Evolutionary conservation across 1,140 invertebrate species (phyloP), one percentile per base, ranked within the genome.

Genomic region (Euglossa dilemma): DNA sequence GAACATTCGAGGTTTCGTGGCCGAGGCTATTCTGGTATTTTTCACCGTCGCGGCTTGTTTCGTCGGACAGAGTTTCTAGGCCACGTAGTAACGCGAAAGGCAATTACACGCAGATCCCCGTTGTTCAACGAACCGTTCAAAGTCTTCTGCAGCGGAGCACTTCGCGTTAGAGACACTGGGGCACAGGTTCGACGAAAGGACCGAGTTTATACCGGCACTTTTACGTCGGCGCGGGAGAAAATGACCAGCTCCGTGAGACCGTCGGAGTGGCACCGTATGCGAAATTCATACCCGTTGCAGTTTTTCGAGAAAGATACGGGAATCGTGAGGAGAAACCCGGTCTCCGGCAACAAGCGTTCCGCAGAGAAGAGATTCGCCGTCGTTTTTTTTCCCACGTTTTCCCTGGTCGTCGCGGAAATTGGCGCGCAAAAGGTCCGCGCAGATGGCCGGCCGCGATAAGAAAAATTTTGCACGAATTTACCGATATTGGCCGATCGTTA

Each of bases 191-290:
- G 67, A 57, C 76, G 71, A 86, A 83, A 74, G 63, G 59, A 69
- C 54, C 69, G 82, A 86, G 56, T 83, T 83, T 73, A 78, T 70
- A 75, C 71, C 78, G 67, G 61, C 59, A 75, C 77, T 87, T 86
- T 85, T 82, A 87, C 72, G 71, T 75, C 57, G 47, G 69, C 56
- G 61, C 69, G 57, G 45, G 74, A 64, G 70, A 75, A 83, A 87
- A 87, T 57, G 80, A n/a, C 86, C 85, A 79, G 77, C 70, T 82
- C 28, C 57, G 64, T 54, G 52, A 69, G 67, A 77, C 77, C 59
- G 52, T 70, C 67, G 56, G 75, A 7, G 57, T 57, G 57, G 64
- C 78, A 80, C 57, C 69, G 72, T 79, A 87, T 59, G 75, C 59
- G 75, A 84, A 84, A 83, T 86, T 77, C 63, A 73, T 83, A 75